Evolutionary conservation across 2,888 invertebrate genomes (phyloP).

Genomic region (Folsomia candida): DNA sequence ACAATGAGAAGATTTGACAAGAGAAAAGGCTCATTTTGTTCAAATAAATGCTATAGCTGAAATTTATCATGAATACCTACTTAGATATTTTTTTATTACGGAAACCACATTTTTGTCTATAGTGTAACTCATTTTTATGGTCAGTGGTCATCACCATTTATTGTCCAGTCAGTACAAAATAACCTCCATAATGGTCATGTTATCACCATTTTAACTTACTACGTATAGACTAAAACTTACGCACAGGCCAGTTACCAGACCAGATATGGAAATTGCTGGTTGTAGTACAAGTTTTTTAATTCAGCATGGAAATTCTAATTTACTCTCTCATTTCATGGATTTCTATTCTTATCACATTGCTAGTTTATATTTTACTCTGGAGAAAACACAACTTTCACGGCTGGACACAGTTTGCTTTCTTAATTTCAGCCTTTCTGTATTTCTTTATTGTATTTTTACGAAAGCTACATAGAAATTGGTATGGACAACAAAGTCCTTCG

Average conservation of each 20-base stretch:
- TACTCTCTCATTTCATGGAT: neutral
- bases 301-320: neutral
- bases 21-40: neutral
- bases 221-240: too few relatives aligned
- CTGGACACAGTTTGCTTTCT: conserved; percentile 1
- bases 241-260: too few relatives aligned
- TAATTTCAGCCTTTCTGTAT: neutral
- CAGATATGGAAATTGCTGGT: too few relatives aligned
- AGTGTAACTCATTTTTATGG: too few relatives aligned
- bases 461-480: neutral
- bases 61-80: too few relatives aligned
- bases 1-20: neutral
- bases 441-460: neutral
- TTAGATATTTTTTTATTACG: too few relatives aligned
- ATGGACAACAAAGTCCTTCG: neutral
- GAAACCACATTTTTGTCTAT: too few relatives aligned
- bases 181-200: too few relatives aligned
- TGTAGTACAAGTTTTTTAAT: too few relatives aligned
- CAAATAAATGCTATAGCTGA: neutral
- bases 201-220: too few relatives aligned
- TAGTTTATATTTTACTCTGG: neutral
- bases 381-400: neutral
- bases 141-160: too few relatives aligned
- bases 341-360: neutral
- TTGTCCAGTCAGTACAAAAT: too few relatives aligned